A percentile compares a stretch with the other conserved stretches of the same genome.
phyloP scores from a whole-genome alignment of 2,888 invertebrate species.

The Diaprepes abbreviatus region DNA sequence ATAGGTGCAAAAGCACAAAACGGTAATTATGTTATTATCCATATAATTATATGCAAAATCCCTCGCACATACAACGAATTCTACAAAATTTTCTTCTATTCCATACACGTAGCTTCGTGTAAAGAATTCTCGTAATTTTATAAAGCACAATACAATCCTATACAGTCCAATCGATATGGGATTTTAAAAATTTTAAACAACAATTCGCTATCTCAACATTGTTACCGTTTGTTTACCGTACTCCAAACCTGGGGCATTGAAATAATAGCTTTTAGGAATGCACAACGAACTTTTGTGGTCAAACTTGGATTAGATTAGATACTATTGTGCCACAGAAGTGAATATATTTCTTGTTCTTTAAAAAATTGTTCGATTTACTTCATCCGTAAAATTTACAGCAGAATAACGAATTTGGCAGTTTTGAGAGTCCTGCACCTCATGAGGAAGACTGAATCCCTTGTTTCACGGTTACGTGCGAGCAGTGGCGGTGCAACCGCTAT shows the following conservation, averaged over 20 bases:
- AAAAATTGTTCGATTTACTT: no score
- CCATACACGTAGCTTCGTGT: conserved; percentile 2
- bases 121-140: conserved; percentile 29
- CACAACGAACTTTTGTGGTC: background rate
- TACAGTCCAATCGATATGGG: conserved; percentile 17
- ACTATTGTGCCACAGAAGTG: no score
- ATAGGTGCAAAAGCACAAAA: conserved; percentile 15
- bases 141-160: conserved; percentile 16
- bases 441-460: no score
- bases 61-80: conserved; percentile 21
- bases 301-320: background rate
- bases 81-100: conserved; percentile 25
- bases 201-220: conserved; percentile 21
- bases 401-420: no score
- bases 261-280: conserved; percentile 28
- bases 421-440: no score
- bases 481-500: no score
- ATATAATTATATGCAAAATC: conserved; percentile 25
- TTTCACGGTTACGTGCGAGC: no score
- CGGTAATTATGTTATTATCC: conserved; percentile 32
- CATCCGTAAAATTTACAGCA: no score
- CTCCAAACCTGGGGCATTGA: conserved; percentile 9
- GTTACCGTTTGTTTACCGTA: conserved; percentile 29
- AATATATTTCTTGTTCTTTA: no score
- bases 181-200: conserved; percentile 21